Evolutionary conservation across 2,113 vertebrate genomes (phyloP).

Genomic region (Oostethus manadensis): DNA sequence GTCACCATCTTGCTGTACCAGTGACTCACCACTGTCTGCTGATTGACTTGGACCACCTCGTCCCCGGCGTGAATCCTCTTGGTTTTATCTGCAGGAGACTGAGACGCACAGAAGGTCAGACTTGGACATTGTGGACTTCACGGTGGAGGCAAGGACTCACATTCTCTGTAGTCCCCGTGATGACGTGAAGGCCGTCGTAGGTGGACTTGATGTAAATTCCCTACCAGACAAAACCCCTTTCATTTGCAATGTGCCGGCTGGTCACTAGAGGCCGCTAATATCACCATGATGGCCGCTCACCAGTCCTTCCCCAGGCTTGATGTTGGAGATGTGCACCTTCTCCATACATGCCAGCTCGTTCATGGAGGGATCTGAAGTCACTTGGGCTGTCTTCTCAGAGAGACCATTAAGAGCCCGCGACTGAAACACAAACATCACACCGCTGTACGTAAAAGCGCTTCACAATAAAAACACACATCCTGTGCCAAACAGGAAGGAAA

Average conservation of each 20-base stretch:
- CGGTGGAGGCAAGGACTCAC: constrained; percentile 73
- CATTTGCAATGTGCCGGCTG: neutral
- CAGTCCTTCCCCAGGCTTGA: constrained; percentile 88
- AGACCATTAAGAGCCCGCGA: constrained; percentile 84
- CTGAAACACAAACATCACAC: constrained; percentile 57
- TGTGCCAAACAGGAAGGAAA: neutral
- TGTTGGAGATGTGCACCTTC: constrained; percentile 81
- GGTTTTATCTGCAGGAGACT: constrained; percentile 93
- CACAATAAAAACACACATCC: neutral
- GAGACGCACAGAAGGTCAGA: neutral
- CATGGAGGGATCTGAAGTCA: constrained; percentile 77
- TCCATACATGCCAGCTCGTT: constrained; percentile 81
- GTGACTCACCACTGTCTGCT: constrained; percentile 88
- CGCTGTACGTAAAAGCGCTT: neutral
- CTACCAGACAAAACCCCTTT: constrained; percentile 54
- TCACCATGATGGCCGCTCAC: constrained; percentile 65
- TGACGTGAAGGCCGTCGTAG: constrained; percentile 91
- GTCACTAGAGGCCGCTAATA: neutral
- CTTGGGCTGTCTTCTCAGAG: constrained; percentile 83
- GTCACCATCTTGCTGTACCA: neutral
- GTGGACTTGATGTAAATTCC: constrained; percentile 99
- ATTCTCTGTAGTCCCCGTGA: constrained; percentile 94
- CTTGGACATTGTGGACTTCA: neutral
- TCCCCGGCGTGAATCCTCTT: constrained; percentile 95
- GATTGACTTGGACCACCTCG: constrained; percentile 92